Evolutionary conservation across 1,140 invertebrate genomes (phyloP), one percentile per base, ranked within the genome.

Genomic region (Drosophila ficusphila): DNA sequence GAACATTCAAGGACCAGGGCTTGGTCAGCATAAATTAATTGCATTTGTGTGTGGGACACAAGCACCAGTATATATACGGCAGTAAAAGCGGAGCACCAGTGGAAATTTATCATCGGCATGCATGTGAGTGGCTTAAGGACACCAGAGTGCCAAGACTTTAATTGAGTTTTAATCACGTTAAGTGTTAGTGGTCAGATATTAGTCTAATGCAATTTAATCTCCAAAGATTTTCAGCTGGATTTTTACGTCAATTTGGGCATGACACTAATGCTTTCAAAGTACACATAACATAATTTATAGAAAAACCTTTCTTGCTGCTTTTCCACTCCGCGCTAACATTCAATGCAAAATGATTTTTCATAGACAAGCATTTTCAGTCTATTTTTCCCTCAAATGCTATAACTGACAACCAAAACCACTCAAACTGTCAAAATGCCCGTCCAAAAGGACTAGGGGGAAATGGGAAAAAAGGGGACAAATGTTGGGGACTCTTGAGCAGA

Each of bases 21-120:
- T 68, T 53, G 75, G 76, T 79, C 76, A 79, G 76, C 76, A 78
- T 78, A 74, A 79, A 79, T 79, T 79, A 79, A 79, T 79, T 79
- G 76, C 76, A 79, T 73, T 79, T 74, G 46, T 65, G 42, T 49
- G 49, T 48, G 62, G 64, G 39, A 57, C 49, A 56, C 41, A 47
- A 25, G 41, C 18, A 14, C 48, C 47, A 33, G 49, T 6, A 39
- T 25, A 52, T 25, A 29, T 6, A n/a, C n/a, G n/a, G 33, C 14
- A 39, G 8, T 25, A 23, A 36, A 38, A 6, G 14, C 19, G 7
- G 16, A 34, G 18, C 19, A 34, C 3, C 53, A 33, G 16, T n/a
- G 16, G n/a, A 42, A 42, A 19, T 42, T 42, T 44, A 31, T 31
- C 52, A 31, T 33, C 27, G 27, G 19, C 27, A 12, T 6, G 53